These are phyloP conservation scores for Lycocorax pyrrhopterus DNA, from an alignment of 2,113 vertebrate genomes.

Conservation along the genomic window DNA sequence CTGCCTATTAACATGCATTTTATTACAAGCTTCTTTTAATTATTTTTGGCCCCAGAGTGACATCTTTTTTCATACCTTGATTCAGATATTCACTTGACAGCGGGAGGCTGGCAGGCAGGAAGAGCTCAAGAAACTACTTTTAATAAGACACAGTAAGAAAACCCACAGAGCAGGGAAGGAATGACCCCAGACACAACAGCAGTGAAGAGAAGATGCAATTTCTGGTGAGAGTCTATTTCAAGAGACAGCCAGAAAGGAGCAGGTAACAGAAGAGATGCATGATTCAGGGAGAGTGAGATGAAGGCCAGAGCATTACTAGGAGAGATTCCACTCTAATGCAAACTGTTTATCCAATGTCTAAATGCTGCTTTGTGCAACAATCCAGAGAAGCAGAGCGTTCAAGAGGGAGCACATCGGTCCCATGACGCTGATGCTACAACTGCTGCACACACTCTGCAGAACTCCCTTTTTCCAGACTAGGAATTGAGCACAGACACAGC, in stretches of 20 bases:
- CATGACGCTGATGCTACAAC: background rate
- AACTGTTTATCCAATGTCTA: conserved; percentile 1
- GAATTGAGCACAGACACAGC: background rate
- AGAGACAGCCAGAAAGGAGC: background rate
- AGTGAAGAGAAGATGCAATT: background rate
- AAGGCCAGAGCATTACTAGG: background rate
- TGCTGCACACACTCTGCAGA: background rate
- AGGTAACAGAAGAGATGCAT: background rate
- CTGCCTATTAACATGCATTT: background rate
- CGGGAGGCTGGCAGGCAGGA: background rate
- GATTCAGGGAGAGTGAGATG: background rate
- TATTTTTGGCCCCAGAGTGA: background rate
- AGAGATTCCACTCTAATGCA: background rate
- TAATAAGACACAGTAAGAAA: background rate
- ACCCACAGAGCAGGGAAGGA: background rate
- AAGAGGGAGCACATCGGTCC: background rate
- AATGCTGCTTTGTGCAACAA: background rate
- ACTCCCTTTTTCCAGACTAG: background rate
- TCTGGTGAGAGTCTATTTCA: background rate
- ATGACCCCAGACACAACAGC: background rate
- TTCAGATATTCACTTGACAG: background rate
- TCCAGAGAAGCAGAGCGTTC: background rate
- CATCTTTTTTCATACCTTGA: background rate
- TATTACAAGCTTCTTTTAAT: background rate
- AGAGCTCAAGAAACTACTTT: background rate